Percentiles rank a stretch among this genome's conserved stretches.
These are phyloP conservation scores for Psilopsiagon aymara DNA, from an alignment of 2,113 vertebrate species.

Conservation along the genomic window DNA sequence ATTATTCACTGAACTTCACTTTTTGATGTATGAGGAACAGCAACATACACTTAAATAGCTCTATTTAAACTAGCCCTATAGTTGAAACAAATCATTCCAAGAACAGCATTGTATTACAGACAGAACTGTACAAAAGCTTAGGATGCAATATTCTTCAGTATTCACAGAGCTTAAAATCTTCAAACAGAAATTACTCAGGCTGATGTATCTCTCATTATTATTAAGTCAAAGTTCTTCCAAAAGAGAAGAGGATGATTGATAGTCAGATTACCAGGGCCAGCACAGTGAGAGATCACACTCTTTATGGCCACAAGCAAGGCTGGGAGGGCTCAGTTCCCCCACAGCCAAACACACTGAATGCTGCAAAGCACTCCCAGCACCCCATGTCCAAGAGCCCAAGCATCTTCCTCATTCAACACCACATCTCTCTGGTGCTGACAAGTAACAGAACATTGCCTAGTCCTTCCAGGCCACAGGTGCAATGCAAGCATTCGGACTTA, in stretches of 20 bases:
- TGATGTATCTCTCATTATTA: slow-evolving; percentile 38
- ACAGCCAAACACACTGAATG: accelerated
- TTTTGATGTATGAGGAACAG: slow-evolving; percentile 57
- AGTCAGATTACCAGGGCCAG: neutral
- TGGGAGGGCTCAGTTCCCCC: neutral
- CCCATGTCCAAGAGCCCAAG: accelerated
- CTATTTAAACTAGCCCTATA: slow-evolving; percentile 57
- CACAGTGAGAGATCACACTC: neutral
- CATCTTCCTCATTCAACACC: neutral
- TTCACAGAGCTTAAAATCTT: slow-evolving; percentile 53
- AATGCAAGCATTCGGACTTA: neutral
- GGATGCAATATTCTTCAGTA: neutral
- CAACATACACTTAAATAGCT: slow-evolving; percentile 57
- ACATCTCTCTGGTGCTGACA: neutral
- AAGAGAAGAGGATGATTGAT: slow-evolving; percentile 5
- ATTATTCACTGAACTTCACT: slow-evolving; percentile 46
- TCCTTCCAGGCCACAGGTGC: neutral
- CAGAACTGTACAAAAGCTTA: slow-evolving; percentile 55
- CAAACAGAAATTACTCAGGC: slow-evolving; percentile 61
- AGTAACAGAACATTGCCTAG: neutral
- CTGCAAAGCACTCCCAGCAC: neutral
- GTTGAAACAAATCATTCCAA: slow-evolving; percentile 66
- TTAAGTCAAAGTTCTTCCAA: slow-evolving; percentile 50
- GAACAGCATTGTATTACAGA: slow-evolving; percentile 47
- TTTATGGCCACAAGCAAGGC: neutral